Evolutionary conservation across 2,888 invertebrate species (phyloP), one percentile per base, ranked within the genome.

Genomic region (Hermaeophaga mercurialis): DNA sequence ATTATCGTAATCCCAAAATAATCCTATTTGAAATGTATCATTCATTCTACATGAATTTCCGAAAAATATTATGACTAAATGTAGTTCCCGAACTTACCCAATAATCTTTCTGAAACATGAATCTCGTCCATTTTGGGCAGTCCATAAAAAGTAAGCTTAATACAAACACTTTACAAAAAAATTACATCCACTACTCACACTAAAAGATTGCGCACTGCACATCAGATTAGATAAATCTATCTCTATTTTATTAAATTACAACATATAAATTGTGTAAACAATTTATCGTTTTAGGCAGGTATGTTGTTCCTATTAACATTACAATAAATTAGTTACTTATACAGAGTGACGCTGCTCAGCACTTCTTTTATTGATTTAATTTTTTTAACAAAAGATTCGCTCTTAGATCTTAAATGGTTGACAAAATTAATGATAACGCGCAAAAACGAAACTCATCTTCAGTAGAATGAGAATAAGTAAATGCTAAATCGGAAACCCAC

Each of bases 81-180:
- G 6, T 7, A n/a, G 3, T n/a, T 33, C 4, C n/a, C 9, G 12
- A 5, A 39, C 62, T 62, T 54, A 62, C 62, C 52, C 50, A 62
- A 52, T 33, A 47, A 34, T 22, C 47, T 33, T 12, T 47, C 47
- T 3, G 47, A 47, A 8, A 47, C 47, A 8, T 14, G 34, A 19
- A 47, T 34, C 1, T 47, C 47, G n/a, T 47, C 47, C 47, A 47
- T 47, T 9, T 22, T 14, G n/a, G 18, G 4, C 6, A 22, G 47
- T 47, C 18, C 47, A 47, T 34, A 15, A 47, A 49, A 12, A 12
- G 12, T 8, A 14, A 31, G 9, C 7, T 7, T 43, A 18, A n/a
- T 43, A 5, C 2, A 19, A 22, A 7, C 38, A 9, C 18, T 39
- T 39, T 39, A n/a, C 22, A 12, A 15, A 34, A 26, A 49, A 31